phyloP scores from a whole-genome alignment of 1,140 invertebrate genomes.

The Tetramorium alpestre region DNA sequence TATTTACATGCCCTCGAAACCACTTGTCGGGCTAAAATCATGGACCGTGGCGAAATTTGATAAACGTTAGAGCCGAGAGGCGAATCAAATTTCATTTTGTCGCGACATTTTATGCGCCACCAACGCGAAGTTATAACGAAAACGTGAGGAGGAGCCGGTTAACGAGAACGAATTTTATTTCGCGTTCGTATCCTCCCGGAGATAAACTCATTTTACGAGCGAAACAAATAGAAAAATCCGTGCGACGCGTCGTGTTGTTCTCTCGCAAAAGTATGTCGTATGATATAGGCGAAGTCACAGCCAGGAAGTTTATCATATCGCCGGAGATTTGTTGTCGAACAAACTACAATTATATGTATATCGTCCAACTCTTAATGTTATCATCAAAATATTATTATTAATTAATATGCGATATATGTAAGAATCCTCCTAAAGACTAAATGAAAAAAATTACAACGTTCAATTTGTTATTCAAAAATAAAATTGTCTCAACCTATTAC shows the following conservation, averaged over 20 bases:
- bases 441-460: neutral
- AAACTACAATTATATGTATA: neutral
- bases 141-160: conserved; percentile 7
- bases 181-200: conserved; percentile 23
- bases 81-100: conserved; percentile 54
- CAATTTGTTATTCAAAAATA: neutral
- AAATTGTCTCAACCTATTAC: neutral
- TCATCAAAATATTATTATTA: neutral
- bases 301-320: neutral
- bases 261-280: conserved; percentile 9
- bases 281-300: conserved; percentile 15
- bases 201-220: conserved; percentile 53
- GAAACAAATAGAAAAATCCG: conserved; percentile 44
- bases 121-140: conserved; percentile 44
- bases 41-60: conserved; percentile 25
- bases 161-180: conserved; percentile 56
- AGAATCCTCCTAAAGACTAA: neutral
- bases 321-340: neutral
- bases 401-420: neutral
- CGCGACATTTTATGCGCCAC: conserved; percentile 26
- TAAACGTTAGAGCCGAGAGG: conserved; percentile 19
- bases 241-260: conserved; percentile 24
- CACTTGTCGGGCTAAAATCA: conserved; percentile 22
- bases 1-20: conserved; percentile 29
- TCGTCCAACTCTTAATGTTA: neutral